Evolutionary conservation across 2,113 vertebrate genomes (phyloP).

Genomic region (Aphelocoma coerulescens): DNA sequence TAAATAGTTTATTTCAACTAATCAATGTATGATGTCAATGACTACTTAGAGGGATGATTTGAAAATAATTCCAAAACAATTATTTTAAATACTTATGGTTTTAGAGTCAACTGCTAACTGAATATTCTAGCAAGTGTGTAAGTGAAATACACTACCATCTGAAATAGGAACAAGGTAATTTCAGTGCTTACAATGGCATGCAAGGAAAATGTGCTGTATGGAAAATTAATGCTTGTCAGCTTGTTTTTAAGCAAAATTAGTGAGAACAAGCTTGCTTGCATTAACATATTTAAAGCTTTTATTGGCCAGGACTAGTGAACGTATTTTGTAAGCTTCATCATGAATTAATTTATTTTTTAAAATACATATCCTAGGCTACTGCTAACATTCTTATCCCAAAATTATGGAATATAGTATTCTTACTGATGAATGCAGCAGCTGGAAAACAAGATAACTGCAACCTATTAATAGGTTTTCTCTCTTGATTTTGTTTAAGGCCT

Average conservation of each 20-base stretch:
- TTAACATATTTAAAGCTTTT: neutral
- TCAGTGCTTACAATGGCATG: neutral
- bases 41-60: neutral
- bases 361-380: neutral
- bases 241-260: neutral
- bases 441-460: neutral
- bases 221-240: neutral
- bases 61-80: neutral
- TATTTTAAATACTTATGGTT: neutral
- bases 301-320: neutral
- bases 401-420: neutral
- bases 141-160: neutral
- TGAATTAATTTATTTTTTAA: neutral
- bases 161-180: neutral
- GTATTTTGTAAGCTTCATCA: neutral
- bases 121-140: neutral
- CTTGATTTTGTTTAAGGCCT: neutral
- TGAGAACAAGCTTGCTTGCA: neutral
- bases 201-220: neutral
- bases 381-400: neutral
- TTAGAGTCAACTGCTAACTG: neutral
- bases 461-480: neutral
- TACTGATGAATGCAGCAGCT: neutral
- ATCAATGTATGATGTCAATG: neutral
- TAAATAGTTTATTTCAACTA: constrained; percentile 9